Evolutionary conservation across 2,888 invertebrate species (phyloP), one percentile per base, ranked within the genome.

Genomic region (Scrobipalpa atriplicella): DNA sequence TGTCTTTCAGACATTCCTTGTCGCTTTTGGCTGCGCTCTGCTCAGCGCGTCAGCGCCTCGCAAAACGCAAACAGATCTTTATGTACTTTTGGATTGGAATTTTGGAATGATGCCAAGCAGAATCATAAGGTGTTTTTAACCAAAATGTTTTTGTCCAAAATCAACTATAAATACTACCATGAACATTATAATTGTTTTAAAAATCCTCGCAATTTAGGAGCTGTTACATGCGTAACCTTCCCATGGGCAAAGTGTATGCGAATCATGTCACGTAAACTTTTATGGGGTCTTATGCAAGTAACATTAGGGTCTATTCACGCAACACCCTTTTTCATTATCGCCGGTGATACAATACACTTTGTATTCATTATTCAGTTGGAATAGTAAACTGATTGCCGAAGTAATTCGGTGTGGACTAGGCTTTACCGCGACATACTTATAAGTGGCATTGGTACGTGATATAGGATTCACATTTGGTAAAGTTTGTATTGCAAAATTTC

Each of bases 401-500:
- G 47, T 16, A 47, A 16, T 47, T 47, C 16, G 16, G 2, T 47
- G 47, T 47, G 47, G 47, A 47, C n/a, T 16, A 16, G 47, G 16
- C 47, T 47, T 47, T 47, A 47, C 47, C 3, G 13, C 11, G 21
- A 9, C 19, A 6, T n/a, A 47, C 52, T 16, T 18, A 10, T 13
- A 29, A 38, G 16, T 58, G 38, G 38, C 16, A 16, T n/a, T 29
- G 38, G 38, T 18, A 58, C 38, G n/a, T 16, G 29, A 38, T 58
- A 56, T 56, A 8, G 38, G 36, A 58, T 11, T 29, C 29, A 13
- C n/a, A 38, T 58, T 58, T 58, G 58, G 78, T 69, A 73, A 78
- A 75, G 75, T 67, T 71, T 66, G 67, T 74, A 68, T 86, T 84
- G 78, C 83, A 75, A 81, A 83, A 84, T 75, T 72, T 72, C 71